Conservation (phyloP, 2,888 invertebrate genomes). For the Drosophila bunnanda region DNA sequence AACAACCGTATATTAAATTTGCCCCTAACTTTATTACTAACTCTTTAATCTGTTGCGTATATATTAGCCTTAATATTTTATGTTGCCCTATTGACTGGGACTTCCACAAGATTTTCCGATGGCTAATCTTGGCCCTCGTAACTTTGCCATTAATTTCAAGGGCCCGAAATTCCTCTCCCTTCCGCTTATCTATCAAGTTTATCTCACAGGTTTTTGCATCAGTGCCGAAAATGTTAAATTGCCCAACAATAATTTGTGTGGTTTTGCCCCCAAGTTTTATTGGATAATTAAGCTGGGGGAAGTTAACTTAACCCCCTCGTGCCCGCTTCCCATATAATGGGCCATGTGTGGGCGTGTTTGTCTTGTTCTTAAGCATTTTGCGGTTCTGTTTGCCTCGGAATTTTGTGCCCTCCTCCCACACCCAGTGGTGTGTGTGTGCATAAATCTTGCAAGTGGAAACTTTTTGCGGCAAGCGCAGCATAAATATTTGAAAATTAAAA, state of each 20-base stretch:
- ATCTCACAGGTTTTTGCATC: constrained; percentile 16
- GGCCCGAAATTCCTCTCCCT: background rate
- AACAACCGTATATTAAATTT: constrained; percentile 7
- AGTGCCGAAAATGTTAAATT: constrained; percentile 35
- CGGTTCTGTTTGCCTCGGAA: constrained; percentile 27
- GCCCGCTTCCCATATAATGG: background rate
- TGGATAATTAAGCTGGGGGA: constrained; percentile 57
- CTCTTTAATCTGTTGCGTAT: constrained; percentile 9
- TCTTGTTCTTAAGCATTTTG: constrained; percentile 39
- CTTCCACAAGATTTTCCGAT: background rate
- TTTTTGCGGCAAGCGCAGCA: constrained; percentile 53
- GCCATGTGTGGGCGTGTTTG: constrained; percentile 35
- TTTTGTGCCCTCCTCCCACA: background rate
- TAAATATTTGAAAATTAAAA: constrained; percentile 75
- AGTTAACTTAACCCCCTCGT: constrained; percentile 11
- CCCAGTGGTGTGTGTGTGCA: constrained; percentile 27
- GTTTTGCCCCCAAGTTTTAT: constrained; percentile 65
- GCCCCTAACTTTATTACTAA: background rate
- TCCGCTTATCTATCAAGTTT: constrained; percentile 12
- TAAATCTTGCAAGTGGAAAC: constrained; percentile 59
- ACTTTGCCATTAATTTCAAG: constrained; percentile 26
- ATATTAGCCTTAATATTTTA: constrained; percentile 2
- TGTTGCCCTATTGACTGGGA: background rate
- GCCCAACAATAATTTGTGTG: constrained; percentile 59
- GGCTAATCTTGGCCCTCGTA: constrained; percentile 6